Conservation (phyloP, 2,888 invertebrate species). For the Lamellibrachia columna region DNA sequence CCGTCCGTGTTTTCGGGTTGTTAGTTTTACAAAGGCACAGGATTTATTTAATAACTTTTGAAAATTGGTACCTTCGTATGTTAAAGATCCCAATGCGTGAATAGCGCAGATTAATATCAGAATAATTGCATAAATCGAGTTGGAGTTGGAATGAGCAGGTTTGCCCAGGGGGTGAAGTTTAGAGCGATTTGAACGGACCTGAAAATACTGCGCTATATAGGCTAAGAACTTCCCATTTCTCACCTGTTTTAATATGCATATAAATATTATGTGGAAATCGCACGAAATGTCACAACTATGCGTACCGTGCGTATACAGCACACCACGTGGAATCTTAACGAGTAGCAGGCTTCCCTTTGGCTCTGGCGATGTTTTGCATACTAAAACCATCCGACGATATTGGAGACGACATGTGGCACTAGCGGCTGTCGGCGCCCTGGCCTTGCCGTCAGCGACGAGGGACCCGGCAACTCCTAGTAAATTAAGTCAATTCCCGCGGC, state of each 20-base stretch:
- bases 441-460: neutral
- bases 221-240: too few relatives aligned
- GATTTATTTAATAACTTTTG: neutral
- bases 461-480: neutral
- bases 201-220: too few relatives aligned
- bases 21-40: neutral
- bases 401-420: neutral
- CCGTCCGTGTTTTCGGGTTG: neutral
- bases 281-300: neutral
- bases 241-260: too few relatives aligned
- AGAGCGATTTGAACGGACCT: neutral
- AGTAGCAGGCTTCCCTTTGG: neutral
- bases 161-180: neutral
- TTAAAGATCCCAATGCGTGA: neutral
- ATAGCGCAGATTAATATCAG: neutral
- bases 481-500: neutral
- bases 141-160: neutral
- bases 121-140: neutral
- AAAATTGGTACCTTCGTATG: neutral
- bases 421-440: slow-evolving; percentile 1
- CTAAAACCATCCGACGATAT: neutral
- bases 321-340: neutral
- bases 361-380: neutral
- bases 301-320: neutral
- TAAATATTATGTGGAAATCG: neutral